phyloP scores from a whole-genome alignment of 1,140 invertebrate species.

The Drusus annulatus region DNA sequence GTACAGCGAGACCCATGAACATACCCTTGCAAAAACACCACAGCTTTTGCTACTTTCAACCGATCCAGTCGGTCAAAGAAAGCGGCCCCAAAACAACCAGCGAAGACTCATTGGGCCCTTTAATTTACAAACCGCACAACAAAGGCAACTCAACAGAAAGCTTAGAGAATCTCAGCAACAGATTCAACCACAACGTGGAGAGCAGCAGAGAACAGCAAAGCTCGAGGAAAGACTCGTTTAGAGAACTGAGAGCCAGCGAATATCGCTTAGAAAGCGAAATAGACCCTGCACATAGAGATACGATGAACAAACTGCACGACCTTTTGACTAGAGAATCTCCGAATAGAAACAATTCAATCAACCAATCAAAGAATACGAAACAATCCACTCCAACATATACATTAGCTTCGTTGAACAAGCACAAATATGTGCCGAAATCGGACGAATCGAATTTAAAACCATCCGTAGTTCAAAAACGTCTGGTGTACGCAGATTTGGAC shows the following conservation, averaged over 20 bases:
- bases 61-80: slow-evolving; percentile 61
- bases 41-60: slow-evolving; percentile 79
- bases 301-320: slow-evolving; percentile 69
- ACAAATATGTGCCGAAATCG: slow-evolving; percentile 58
- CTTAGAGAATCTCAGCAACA: slow-evolving; percentile 66
- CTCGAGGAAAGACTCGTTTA: slow-evolving; percentile 67
- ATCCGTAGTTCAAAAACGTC: slow-evolving; percentile 64
- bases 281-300: slow-evolving; percentile 70
- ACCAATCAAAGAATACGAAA: slow-evolving; percentile 65
- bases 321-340: slow-evolving; percentile 67
- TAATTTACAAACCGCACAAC: slow-evolving; percentile 65
- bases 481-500: slow-evolving; percentile 71
- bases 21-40: slow-evolving; percentile 79
- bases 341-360: slow-evolving; percentile 61
- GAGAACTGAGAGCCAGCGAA: slow-evolving; percentile 63
- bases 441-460: slow-evolving; percentile 1
- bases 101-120: slow-evolving; percentile 59
- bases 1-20: slow-evolving; percentile 72
- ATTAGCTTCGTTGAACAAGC: slow-evolving; percentile 57
- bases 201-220: slow-evolving; percentile 55
- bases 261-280: slow-evolving; percentile 60
- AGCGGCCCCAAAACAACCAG: slow-evolving; percentile 62
- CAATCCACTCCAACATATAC: slow-evolving; percentile 48
- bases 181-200: slow-evolving; percentile 63
- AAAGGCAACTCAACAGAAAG: slow-evolving; percentile 58